Percentiles rank a stretch among this genome's conserved stretches.
These are phyloP conservation scores for Parambassis ranga DNA, from an alignment of 2,797 vertebrate species.

Conservation along the genomic window DNA sequence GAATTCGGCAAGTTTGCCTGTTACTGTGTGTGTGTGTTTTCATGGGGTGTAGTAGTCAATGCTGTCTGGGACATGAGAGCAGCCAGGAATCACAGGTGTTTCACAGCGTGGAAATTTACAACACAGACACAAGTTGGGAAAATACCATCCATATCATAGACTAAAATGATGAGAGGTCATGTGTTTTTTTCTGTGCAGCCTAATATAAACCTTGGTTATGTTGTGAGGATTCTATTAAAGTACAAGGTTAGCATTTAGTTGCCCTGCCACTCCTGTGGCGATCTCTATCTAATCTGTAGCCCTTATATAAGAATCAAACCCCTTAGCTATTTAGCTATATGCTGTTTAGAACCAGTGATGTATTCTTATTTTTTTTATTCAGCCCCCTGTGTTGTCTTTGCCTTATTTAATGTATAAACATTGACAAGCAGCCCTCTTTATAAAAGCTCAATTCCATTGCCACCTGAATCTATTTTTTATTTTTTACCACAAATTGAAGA, in stretches of 20 bases:
- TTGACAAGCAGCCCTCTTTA: constrained; percentile 12
- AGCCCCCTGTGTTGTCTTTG: background rate
- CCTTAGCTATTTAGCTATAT: constrained; percentile 11
- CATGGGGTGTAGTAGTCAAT: constrained; percentile 19
- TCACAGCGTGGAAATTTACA: constrained; percentile 51
- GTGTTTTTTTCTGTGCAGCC: background rate
- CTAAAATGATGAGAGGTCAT: constrained; percentile 6
- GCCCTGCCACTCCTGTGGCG: background rate
- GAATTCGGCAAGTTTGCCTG: constrained; percentile 20
- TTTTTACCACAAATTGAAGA: constrained; percentile 28
- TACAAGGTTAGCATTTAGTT: constrained; percentile 2
- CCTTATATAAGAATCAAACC: constrained; percentile 30
- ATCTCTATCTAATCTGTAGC: constrained; percentile 1
- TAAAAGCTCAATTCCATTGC: constrained; percentile 8
- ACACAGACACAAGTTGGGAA: constrained; percentile 33
- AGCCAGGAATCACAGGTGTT: constrained; percentile 70
- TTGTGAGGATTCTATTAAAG: constrained; percentile 2
- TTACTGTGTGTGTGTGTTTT: constrained; percentile 3
- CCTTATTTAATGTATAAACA: constrained; percentile 33
- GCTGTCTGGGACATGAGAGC: constrained; percentile 16
- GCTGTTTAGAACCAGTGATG: constrained; percentile 6
- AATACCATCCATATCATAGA: constrained; percentile 17
- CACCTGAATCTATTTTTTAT: constrained; percentile 8
- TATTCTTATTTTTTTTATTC: background rate
- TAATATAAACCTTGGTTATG: background rate